These are phyloP conservation scores for Sebastes nivosus DNA, from an alignment of 2,797 vertebrate genomes.

Conservation along the genomic window DNA sequence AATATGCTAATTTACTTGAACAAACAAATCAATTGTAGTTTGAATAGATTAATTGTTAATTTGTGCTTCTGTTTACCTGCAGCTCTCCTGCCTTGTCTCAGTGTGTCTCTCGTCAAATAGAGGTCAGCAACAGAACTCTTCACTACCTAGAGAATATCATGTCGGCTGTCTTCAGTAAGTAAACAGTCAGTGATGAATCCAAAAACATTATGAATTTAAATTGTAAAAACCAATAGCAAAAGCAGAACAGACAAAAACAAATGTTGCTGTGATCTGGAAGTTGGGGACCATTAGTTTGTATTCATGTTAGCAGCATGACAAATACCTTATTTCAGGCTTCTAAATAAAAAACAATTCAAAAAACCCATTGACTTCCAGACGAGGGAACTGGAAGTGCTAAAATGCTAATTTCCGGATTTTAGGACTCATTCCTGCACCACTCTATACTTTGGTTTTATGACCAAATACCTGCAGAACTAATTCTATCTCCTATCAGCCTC, in stretches of 20 bases:
- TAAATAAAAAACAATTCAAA: too few species aligned
- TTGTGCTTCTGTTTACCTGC: constrained; percentile 4
- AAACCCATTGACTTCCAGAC: too few species aligned
- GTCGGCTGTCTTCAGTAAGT: not conserved
- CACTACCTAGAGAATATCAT: not conserved
- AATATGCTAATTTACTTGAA: constrained; percentile 24
- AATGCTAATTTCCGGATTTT: too few species aligned
- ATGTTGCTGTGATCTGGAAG: not conserved
- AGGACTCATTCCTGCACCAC: too few species aligned
- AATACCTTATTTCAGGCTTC: not conserved
- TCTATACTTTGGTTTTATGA: not conserved
- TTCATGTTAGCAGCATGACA: not conserved
- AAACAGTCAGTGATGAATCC: too few species aligned
- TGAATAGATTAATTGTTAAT: constrained; percentile 22
- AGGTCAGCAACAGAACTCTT: not conserved
- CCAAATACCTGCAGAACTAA: not conserved
- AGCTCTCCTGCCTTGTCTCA: not conserved
- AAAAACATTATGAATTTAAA: not conserved
- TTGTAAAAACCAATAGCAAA: not conserved
- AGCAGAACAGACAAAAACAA: not conserved
- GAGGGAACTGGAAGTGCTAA: too few species aligned
- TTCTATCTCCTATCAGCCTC: not conserved
- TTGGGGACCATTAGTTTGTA: not conserved
- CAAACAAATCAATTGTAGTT: constrained; percentile 30
- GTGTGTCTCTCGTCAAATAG: not conserved